phyloP scores from a whole-genome alignment of 2,888 invertebrate species.

The Agrotis ipsilon region DNA sequence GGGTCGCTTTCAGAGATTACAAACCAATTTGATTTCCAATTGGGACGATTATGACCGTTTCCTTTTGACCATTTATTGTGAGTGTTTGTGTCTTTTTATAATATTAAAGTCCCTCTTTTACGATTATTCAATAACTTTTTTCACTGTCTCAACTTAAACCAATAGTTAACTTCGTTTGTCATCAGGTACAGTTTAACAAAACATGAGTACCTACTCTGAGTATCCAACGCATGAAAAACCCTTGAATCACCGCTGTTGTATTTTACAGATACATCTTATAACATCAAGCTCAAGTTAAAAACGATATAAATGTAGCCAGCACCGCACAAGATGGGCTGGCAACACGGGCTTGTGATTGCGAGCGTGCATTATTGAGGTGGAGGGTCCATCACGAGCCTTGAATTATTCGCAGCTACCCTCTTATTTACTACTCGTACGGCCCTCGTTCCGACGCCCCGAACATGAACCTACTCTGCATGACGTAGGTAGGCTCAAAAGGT shows the following conservation, averaged over 20 bases:
- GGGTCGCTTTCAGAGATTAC: background rate
- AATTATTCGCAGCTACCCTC: constrained; percentile 59
- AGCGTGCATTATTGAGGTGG: constrained; percentile 60
- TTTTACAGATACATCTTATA: background rate
- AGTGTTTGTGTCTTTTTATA: too few relatives aligned
- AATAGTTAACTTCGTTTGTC: background rate
- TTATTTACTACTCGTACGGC: constrained; percentile 42
- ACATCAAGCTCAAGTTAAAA: background rate
- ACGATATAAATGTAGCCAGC: too few relatives aligned
- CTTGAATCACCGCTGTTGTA: too few relatives aligned
- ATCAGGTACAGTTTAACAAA: background rate
- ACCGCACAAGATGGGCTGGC: too few relatives aligned
- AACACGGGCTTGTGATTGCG: constrained; percentile 48
- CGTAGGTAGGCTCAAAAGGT: constrained; percentile 22
- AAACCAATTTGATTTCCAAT: constrained; percentile 12
- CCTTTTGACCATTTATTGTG: background rate
- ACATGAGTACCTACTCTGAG: too few relatives aligned
- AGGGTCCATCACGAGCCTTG: constrained; percentile 55
- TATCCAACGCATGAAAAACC: too few relatives aligned
- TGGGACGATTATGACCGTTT: background rate
- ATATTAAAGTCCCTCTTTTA: background rate
- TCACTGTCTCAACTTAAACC: background rate
- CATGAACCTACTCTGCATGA: constrained; percentile 1
- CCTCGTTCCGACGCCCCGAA: constrained; percentile 22
- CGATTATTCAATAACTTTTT: background rate